These are phyloP conservation scores for Chamaetylas fuelleborni DNA, from an alignment of 2,113 vertebrate genomes.

Conservation along the genomic window DNA sequence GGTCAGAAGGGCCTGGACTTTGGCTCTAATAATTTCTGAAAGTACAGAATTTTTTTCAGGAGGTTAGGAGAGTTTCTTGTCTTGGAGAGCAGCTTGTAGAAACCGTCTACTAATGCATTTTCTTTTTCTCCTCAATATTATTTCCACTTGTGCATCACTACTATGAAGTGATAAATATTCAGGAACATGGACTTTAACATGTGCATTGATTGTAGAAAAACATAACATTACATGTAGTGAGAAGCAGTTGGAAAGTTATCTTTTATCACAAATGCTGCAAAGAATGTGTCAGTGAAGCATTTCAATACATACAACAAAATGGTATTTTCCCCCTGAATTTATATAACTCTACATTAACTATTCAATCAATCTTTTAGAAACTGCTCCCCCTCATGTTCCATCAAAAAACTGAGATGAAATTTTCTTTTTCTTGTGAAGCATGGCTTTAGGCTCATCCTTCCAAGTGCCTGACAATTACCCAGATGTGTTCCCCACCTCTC, in stretches of 20 bases:
- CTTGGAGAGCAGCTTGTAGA: neutral
- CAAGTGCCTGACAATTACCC: neutral
- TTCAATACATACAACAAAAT: neutral
- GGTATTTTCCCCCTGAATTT: neutral
- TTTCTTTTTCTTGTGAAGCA: neutral
- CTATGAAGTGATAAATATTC: neutral
- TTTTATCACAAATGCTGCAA: neutral
- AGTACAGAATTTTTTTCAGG: neutral
- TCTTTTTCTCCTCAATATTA: neutral
- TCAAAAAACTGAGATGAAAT: neutral
- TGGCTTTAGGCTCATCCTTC: neutral
- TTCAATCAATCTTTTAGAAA: neutral
- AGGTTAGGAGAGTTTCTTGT: neutral
- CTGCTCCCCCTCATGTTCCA: neutral
- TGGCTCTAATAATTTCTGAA: neutral
- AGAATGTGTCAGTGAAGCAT: neutral
- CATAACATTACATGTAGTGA: neutral
- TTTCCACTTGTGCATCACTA: neutral
- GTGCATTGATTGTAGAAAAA: neutral
- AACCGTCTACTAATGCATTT: neutral
- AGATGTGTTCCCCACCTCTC: neutral
- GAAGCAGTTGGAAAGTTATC: neutral
- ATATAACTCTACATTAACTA: neutral
- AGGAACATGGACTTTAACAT: neutral
- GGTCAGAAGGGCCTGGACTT: neutral